Base-by-base conservation (phyloP, 2,888 invertebrate species). In the Acanthosepion esculentum region DNA sequence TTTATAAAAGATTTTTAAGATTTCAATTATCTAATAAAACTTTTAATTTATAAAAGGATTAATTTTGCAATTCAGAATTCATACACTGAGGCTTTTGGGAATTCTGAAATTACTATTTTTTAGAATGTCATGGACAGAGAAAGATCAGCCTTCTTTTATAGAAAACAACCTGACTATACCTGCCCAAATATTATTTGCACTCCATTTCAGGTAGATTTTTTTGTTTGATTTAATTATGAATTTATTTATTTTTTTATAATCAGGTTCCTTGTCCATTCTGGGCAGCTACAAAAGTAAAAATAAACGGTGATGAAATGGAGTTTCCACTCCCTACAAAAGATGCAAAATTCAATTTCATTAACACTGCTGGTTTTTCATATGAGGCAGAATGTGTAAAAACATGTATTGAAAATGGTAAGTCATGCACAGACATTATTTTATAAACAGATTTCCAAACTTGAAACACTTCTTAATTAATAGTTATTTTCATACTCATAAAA, bases 361-460 rank as follows among this genome's bases (percentile, higher is more conserved):
- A 96, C 94, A 95, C 96, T 94, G 95, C 95, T 41, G 96, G 96
- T 15, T 92, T 97, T n/a, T 93, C 95, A 18, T 96, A 96, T 94
- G 96, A 97, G 95, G 96, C 96, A 48, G 95, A 95, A 48, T 95
- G 95, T 41, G 96, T 95, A 23, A 95, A 96, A 33, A 94, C 96
- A 48, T 96, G 96, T 94, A 95, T 97, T 41, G 92, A 94, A 93
- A 95, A 95, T 95, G 96, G 96, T 96, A 95, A 50, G 94, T 26
- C 12, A n/a, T 3, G 15, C n/a, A 33, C n/a, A 78, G 78, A 33
- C 12, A n/a, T 78, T 33, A n/a, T 18, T 78, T 78, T 78, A 33
- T 78, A 78, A 78, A 78, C n/a, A 4, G 78, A 78, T 33, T 78
- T 78, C 78, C 15, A 33, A 78, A 15, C 3, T n/a, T 78, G 20